phyloP scores from a whole-genome alignment of 2,888 invertebrate species.

The Scaptomyza flava region DNA sequence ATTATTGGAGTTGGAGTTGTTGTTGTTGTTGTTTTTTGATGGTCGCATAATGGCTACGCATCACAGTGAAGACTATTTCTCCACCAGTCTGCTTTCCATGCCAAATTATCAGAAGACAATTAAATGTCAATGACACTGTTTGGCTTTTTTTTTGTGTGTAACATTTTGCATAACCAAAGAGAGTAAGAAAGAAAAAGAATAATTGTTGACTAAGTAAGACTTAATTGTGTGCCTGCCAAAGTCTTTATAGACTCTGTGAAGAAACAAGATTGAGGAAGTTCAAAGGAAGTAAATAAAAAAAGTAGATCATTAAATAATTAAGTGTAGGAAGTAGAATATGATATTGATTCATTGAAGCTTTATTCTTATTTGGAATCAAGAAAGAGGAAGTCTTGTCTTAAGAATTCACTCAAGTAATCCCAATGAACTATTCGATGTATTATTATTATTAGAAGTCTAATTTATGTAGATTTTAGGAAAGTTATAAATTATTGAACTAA shows the following conservation, averaged over 20 bases:
- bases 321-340: neutral
- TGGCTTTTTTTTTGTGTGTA: neutral
- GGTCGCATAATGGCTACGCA: no score
- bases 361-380: no score
- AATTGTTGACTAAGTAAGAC: slow-evolving; percentile 1
- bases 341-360: no score
- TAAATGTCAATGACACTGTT: slow-evolving; percentile 45
- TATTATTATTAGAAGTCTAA: no score
- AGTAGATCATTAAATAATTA: neutral
- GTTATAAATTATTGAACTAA: no score
- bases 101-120: slow-evolving; percentile 28
- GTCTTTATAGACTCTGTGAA: slow-evolving; percentile 1
- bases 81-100: slow-evolving; percentile 14
- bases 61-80: slow-evolving; percentile 14
- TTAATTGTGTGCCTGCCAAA: neutral
- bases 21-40: slow-evolving; percentile 8
- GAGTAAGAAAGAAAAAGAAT: neutral
- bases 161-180: slow-evolving; percentile 41
- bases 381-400: no score
- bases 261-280: neutral
- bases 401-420: no score
- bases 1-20: neutral
- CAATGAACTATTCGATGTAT: no score
- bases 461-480: no score
- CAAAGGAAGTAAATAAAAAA: neutral